Evolutionary conservation across 2,797 vertebrate genomes (phyloP).

Genomic region (Sebastes miniatus): DNA sequence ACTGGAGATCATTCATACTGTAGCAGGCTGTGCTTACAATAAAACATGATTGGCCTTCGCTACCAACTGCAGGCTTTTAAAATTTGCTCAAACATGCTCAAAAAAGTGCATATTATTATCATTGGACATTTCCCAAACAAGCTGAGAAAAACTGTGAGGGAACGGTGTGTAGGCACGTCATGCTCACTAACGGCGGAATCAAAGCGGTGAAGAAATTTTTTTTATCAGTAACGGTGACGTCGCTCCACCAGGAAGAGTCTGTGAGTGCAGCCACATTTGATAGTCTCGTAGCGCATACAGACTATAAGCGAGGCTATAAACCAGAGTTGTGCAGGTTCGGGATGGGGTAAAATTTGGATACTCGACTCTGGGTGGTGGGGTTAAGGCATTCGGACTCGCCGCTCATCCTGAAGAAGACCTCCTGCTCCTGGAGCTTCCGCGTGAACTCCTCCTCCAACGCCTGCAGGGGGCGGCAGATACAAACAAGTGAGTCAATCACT

Average conservation of each 20-base stretch:
- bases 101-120: slow-evolving; percentile 62
- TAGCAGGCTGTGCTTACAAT: slow-evolving; percentile 51
- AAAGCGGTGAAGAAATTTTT: slow-evolving; percentile 35
- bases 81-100: slow-evolving; percentile 52
- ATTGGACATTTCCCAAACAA: slow-evolving; percentile 37
- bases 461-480: slow-evolving; percentile 78
- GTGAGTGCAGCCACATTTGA: slow-evolving; percentile 24
- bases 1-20: slow-evolving; percentile 64
- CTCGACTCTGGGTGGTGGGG: slow-evolving; percentile 94
- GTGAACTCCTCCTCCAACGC: slow-evolving; percentile 97
- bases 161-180: slow-evolving; percentile 62
- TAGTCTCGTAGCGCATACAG: not conserved
- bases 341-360: slow-evolving; percentile 97
- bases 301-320: slow-evolving; percentile 64
- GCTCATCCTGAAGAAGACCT: slow-evolving; percentile 99
- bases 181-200: slow-evolving; percentile 47
- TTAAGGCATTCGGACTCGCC: slow-evolving; percentile 99
- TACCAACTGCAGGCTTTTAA: slow-evolving; percentile 38
- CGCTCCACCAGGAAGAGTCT: slow-evolving; percentile 17
- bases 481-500: slow-evolving; percentile 5
- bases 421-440: slow-evolving; percentile 96
- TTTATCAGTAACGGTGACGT: slow-evolving; percentile 9
- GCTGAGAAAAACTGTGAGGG: slow-evolving; percentile 22
- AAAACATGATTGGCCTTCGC: slow-evolving; percentile 36
- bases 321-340: slow-evolving; percentile 95